These are phyloP conservation scores for Notodonta ziczac DNA, from an alignment of 2,888 invertebrate genomes.

Conservation along the genomic window DNA sequence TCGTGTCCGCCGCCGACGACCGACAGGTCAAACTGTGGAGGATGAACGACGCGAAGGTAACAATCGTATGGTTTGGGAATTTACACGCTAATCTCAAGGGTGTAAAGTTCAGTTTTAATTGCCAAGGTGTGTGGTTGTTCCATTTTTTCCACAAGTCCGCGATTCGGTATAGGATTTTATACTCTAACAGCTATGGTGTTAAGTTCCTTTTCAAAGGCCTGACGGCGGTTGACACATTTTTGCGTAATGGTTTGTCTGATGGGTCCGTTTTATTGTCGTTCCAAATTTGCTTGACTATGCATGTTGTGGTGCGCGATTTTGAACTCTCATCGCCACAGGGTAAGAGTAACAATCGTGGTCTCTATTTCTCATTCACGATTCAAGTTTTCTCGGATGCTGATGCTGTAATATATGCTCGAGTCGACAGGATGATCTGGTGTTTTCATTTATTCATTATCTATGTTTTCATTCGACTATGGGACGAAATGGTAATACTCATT, in stretches of 20 bases:
- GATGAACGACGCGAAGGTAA: slow-evolving; percentile 97
- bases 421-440: neutral
- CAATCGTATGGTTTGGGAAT: neutral
- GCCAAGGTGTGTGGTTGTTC: neutral
- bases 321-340: neutral
- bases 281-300: neutral
- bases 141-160: neutral
- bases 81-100: neutral
- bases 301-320: slow-evolving; percentile 1
- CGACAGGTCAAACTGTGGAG: slow-evolving; percentile 98
- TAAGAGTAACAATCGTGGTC: neutral
- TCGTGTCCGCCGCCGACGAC: slow-evolving; percentile 99
- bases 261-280: neutral
- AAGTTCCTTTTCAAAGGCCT: neutral
- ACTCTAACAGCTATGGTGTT: neutral
- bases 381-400: neutral
- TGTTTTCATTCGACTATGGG: too few relatives aligned
- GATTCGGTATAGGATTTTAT: neutral
- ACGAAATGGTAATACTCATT: too few relatives aligned
- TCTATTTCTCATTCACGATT: neutral
- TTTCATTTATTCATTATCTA: too few relatives aligned
- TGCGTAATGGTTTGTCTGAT: neutral
- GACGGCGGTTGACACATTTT: neutral
- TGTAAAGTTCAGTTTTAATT: neutral
- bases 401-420: neutral